Percentiles rank a stretch among this genome's conserved stretches.
Evolutionary conservation across 1,140 invertebrate genomes (phyloP).

Genomic region (Lasioglossum baleicum): DNA sequence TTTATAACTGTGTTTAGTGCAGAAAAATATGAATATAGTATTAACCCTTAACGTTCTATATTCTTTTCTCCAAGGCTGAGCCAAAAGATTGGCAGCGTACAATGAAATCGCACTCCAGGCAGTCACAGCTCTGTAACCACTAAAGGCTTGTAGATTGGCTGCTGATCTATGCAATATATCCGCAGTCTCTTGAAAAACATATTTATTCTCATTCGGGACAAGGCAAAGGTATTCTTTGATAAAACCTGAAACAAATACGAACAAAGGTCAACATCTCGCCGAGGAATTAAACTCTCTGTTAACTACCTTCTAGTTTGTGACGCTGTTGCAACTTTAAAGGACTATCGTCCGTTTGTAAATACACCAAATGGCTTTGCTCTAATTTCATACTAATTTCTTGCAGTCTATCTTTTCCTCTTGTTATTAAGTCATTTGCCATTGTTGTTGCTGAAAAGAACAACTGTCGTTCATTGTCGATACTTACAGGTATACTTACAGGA

Average conservation of each 20-base stretch:
- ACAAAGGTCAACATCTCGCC: neutral
- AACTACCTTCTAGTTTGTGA: conserved; percentile 86
- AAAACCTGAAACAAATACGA: conserved; percentile 82
- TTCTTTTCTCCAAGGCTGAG: conserved; percentile 93
- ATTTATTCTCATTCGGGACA: conserved; percentile 90
- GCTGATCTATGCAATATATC: conserved; percentile 88
- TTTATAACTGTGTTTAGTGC: neutral
- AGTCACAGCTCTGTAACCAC: conserved; percentile 87
- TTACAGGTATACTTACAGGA: neutral
- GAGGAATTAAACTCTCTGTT: no score
- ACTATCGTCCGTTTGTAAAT: conserved; percentile 88
- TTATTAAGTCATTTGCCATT: conserved; percentile 79
- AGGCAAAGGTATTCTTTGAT: conserved; percentile 88
- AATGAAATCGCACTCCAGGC: conserved; percentile 91
- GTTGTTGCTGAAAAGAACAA: conserved; percentile 51
- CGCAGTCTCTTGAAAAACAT: conserved; percentile 86
- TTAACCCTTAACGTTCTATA: conserved; percentile 88
- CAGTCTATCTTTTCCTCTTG: conserved; percentile 78
- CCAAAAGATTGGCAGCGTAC: conserved; percentile 91
- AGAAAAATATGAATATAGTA: neutral
- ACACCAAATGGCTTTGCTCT: conserved; percentile 85
- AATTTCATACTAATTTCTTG: conserved; percentile 85
- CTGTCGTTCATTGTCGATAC: neutral
- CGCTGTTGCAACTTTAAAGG: conserved; percentile 86
- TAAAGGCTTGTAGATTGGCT: conserved; percentile 85